Base-by-base conservation (phyloP, 2,113 vertebrate species). In the Alligator mississippiensis region DNA sequence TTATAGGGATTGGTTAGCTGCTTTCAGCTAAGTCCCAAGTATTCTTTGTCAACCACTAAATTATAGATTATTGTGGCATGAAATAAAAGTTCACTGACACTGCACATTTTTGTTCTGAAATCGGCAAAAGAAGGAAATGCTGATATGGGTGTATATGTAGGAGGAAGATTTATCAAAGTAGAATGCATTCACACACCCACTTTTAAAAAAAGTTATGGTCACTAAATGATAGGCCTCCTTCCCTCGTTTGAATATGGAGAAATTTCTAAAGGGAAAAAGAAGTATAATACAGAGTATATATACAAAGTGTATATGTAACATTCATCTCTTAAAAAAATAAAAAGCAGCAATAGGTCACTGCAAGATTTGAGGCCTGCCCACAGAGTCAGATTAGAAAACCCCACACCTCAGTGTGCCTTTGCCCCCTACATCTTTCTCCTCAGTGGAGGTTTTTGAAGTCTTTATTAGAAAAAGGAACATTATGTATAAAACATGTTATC, bases 141-240 rank as follows among this genome's bases (percentile, higher is more conserved):
- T 96, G 95, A 96, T 96, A 95, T 92, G 95, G 90, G 91, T 90
- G 95, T 93, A 93, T 82, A 58, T 87, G 74, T 93, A 85, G 88
- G 91, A 97, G 72, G 94, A 95, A 96, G 94, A 95, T 93, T 95
- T 96, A 97, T 97, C 96, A 96, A 96, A 96, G 93, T 19, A 87
- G 76, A 92, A 90, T 90, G 28, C 63, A 6, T 96, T 95, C 90
- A 91, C 94, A 96, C 94, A 95, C 95, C 94, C 95, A 95, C 60
- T 96, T 88, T 81, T 94, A 95, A 93, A 89, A 72, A 79, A 90
- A 94, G 60, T 87, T 92, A 62, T 91, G 87, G 94, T 88, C 93
- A 93, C 81, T 85, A 94, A 93, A 97, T 97, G 28, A 91, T 96
- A 96, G 94, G 84, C 85, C 97, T 97, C 96, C 95, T 96, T 96